Base-by-base conservation (phyloP, 2,888 invertebrate genomes). In the Andrena minutula region DNA sequence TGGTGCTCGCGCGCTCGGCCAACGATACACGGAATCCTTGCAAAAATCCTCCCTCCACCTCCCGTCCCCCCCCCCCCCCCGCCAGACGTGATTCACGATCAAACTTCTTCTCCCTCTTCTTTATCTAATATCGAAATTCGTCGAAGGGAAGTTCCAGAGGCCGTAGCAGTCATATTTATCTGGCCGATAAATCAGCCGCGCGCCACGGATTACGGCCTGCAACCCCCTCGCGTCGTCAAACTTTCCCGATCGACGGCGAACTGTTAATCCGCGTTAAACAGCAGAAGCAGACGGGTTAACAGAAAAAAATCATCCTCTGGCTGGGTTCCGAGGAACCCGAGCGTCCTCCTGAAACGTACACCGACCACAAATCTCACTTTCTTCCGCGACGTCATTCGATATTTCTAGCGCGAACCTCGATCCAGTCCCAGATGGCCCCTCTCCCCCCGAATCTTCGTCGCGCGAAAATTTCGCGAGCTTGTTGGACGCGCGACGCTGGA, bases 211-310 rank as follows among this genome's bases (percentile, higher is more conserved):
- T 68, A 79, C 66, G 16, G 2, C 10, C 60, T 26, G 47, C 26
- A 4, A 41, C 47, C 51, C 35, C 10, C 16, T 5, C 30, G 58
- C 65, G 60, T 81, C 69, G 79, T 79, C 68, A 51, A 78, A 78
- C 32, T 78, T 78, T 47, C 61, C 30, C 73, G 74, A 30, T 53
- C 35, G 60, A 23, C 23, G n/a, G 47, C 58, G 60, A 79, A 65
- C 61, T 56, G 79, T 81, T 79, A 70, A 74, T 81, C 49, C 81
- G n/a, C 65, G 10, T 81, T 79, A 79, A 63, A 71, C 5, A 10
- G 66, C 53, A 35, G 32, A 70, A 49, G 12, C 51, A 8, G 8
- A 3, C 58, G 35, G 23, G 35, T 10, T 65, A 41, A 1, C 28
- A 68, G 41, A 30, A 51, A 49, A 41, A 7, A 66, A 66, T 74